phyloP scores from a whole-genome alignment of 2,888 invertebrate species.

The Ypsolopha scabrella region DNA sequence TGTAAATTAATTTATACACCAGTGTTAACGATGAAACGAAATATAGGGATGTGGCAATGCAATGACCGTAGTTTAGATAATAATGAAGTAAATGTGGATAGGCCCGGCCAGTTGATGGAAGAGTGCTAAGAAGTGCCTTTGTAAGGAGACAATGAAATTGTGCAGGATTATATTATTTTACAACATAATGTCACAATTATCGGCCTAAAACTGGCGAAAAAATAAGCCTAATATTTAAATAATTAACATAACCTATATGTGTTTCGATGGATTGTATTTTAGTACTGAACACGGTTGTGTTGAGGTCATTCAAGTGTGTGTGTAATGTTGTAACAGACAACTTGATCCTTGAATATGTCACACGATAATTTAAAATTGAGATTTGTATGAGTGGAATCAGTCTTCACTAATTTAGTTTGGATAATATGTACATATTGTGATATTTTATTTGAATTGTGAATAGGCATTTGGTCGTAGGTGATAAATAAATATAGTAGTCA shows the following conservation, averaged over 20 bases:
- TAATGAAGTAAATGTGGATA: background rate
- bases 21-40: slow-evolving; percentile 16
- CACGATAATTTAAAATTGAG: slow-evolving; percentile 17
- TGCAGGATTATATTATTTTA: slow-evolving; percentile 9
- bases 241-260: no score
- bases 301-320: no score
- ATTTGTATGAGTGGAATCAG: slow-evolving; percentile 8
- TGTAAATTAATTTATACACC: slow-evolving; percentile 8
- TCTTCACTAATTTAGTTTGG: slow-evolving; percentile 25
- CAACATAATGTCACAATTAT: slow-evolving; percentile 20
- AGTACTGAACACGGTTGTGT: no score
- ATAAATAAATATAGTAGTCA: slow-evolving; percentile 4
- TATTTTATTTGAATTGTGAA: slow-evolving; percentile 65
- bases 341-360: background rate
- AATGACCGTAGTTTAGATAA: slow-evolving; percentile 20
- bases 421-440: slow-evolving; percentile 67
- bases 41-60: slow-evolving; percentile 28
- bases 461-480: slow-evolving; percentile 30
- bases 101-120: slow-evolving; percentile 2
- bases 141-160: slow-evolving; percentile 26
- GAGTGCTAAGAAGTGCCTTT: slow-evolving; percentile 45
- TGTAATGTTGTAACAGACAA: no score
- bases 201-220: slow-evolving; percentile 22
- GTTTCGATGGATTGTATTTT: no score
- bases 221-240: no score